Conservation (phyloP, 2,113 vertebrate species). For the Atractosteus spatula region DNA sequence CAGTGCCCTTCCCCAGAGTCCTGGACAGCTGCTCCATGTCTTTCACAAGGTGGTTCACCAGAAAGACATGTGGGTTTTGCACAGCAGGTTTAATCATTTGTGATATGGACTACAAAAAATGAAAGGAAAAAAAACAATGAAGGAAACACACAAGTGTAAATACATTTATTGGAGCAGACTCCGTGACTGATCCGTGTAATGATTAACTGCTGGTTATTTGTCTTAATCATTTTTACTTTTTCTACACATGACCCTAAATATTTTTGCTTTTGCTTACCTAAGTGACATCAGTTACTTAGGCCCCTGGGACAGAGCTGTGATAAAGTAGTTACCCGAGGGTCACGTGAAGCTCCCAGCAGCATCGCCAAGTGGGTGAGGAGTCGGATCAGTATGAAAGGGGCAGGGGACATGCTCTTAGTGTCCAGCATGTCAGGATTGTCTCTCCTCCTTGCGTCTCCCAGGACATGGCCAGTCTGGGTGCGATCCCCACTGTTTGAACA, state of each 20-base stretch:
- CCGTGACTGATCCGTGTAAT: too few relatives aligned
- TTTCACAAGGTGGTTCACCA: slow-evolving; percentile 70
- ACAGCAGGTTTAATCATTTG: slow-evolving; percentile 74
- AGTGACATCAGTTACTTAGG: too few relatives aligned
- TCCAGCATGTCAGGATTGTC: slow-evolving; percentile 53
- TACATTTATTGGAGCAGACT: too few relatives aligned
- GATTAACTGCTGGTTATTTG: too few relatives aligned
- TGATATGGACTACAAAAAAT: slow-evolving; percentile 51
- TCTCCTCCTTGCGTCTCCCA: slow-evolving; percentile 59
- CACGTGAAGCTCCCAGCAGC: slow-evolving; percentile 67
- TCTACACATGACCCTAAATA: too few relatives aligned
- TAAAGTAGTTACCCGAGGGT: slow-evolving; percentile 62
- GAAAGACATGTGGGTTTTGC: slow-evolving; percentile 52
- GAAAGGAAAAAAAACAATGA: slow-evolving; percentile 4
- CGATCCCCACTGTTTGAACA: slow-evolving; percentile 65
- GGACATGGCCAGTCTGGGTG: slow-evolving; percentile 81
- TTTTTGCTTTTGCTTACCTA: too few relatives aligned
- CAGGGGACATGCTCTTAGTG: slow-evolving; percentile 69
- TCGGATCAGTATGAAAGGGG: slow-evolving; percentile 69
- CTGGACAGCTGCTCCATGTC: slow-evolving; percentile 73
- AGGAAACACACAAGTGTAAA: not conserved
- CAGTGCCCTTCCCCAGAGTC: slow-evolving; percentile 75
- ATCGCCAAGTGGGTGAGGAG: slow-evolving; percentile 82
- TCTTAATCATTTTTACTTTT: too few relatives aligned
- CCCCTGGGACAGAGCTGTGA: too few relatives aligned